phyloP scores from a whole-genome alignment of 2,888 invertebrate species.

The Perizoma flavofasciatum region DNA sequence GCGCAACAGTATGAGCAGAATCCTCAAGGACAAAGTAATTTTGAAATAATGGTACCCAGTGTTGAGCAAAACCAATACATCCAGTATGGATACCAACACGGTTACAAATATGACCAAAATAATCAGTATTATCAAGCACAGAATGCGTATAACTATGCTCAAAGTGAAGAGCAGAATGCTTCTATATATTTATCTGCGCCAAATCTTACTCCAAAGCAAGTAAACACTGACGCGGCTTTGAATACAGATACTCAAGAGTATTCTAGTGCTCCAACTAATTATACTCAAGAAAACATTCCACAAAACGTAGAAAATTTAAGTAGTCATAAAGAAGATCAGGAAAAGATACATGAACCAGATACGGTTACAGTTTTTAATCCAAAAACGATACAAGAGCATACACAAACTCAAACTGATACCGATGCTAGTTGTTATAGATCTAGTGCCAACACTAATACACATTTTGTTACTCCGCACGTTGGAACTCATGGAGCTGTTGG shows the following conservation, averaged over 20 bases:
- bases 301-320: constrained; percentile 18
- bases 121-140: constrained; percentile 38
- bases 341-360: constrained; percentile 13
- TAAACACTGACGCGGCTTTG: constrained; percentile 12
- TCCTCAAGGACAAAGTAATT: constrained; percentile 44
- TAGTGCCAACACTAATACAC: neutral
- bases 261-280: constrained; percentile 11
- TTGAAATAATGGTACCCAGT: constrained; percentile 60
- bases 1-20: constrained; percentile 37
- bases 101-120: constrained; percentile 31
- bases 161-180: constrained; percentile 38
- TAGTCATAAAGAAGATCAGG: constrained; percentile 6
- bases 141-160: constrained; percentile 40
- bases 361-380: constrained; percentile 18
- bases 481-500: constrained; percentile 23
- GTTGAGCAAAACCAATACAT: constrained; percentile 36
- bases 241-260: constrained; percentile 16
- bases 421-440: constrained; percentile 4
- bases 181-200: constrained; percentile 33
- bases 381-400: constrained; percentile 13
- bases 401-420: constrained; percentile 3
- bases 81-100: constrained; percentile 27
- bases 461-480: constrained; percentile 11
- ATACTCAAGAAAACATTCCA: constrained; percentile 33
- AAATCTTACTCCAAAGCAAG: constrained; percentile 21